Conservation (phyloP, 30 jellyfish, hydroid and myxozoan species). For the Turritopsis dohrnii region DNA sequence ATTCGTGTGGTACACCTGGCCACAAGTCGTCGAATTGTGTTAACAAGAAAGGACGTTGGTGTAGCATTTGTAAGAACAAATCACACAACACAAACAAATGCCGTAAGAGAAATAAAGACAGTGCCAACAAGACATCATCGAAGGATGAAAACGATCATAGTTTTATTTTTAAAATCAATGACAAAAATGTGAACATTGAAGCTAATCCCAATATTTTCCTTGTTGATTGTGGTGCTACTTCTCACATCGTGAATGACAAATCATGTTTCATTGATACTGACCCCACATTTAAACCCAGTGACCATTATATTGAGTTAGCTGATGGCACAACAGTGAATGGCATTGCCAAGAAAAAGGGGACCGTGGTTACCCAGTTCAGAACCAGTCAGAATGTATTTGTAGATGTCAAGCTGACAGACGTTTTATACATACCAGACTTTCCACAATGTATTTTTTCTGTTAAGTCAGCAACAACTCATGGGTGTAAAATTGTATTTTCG, state of each 20-base stretch:
- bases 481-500: neutral
- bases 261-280: too few relatives aligned
- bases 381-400: too few relatives aligned
- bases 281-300: too few relatives aligned
- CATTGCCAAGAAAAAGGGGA: conserved; percentile 33
- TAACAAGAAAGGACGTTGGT: conserved; percentile 28
- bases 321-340: conserved; percentile 38
- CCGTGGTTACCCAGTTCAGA: too few relatives aligned
- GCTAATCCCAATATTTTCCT: conserved; percentile 16
- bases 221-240: conserved; percentile 60
- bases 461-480: neutral
- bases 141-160: conserved; percentile 7
- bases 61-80: conserved; percentile 24
- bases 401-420: too few relatives aligned
- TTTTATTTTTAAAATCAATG: conserved; percentile 22
- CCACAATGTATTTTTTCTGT: neutral
- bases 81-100: conserved; percentile 42
- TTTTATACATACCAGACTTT: too few relatives aligned
- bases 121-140: conserved; percentile 26
- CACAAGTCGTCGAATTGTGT: conserved; percentile 14
- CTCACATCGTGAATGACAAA: too few relatives aligned
- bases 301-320: conserved; percentile 52
- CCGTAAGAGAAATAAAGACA: conserved; percentile 26
- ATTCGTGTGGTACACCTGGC: conserved; percentile 19
- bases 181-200: neutral